Percentiles rank a stretch among this genome's conserved stretches.
Conservation (phyloP, 2,797 vertebrate species). For the Chiroxiphia lanceolata region DNA sequence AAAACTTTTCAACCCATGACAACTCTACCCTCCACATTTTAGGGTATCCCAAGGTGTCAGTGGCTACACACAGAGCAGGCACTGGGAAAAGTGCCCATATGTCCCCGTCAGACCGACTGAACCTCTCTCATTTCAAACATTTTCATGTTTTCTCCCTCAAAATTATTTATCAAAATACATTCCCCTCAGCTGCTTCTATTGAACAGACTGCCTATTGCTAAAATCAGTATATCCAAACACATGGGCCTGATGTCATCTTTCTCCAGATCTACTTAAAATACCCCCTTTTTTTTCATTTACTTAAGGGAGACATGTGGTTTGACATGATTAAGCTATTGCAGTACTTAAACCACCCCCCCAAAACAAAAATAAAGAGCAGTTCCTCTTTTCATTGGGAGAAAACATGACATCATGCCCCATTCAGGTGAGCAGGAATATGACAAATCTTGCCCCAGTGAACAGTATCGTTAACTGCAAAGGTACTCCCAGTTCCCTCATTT, state of each 20-base stretch:
- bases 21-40: background rate
- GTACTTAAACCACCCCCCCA: background rate
- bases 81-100: background rate
- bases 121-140: background rate
- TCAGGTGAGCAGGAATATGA: slow-evolving; percentile 36
- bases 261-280: slow-evolving; percentile 10
- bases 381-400: slow-evolving; percentile 17
- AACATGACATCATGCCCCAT: slow-evolving; percentile 37
- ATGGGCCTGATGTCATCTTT: background rate
- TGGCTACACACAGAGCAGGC: background rate
- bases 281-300: background rate
- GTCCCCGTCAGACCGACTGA: background rate
- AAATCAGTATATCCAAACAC: background rate
- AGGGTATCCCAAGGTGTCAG: background rate
- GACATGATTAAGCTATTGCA: background rate
- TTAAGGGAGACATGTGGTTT: background rate
- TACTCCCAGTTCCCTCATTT: background rate
- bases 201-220: background rate
- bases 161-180: background rate
- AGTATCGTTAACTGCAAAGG: background rate
- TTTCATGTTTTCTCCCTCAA: background rate
- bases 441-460: slow-evolving; percentile 19
- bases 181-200: background rate
- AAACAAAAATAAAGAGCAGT: slow-evolving; percentile 25
- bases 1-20: background rate